These are phyloP conservation scores for Nomada lathburiana DNA, from an alignment of 2,888 invertebrate species.

Conservation along the genomic window DNA sequence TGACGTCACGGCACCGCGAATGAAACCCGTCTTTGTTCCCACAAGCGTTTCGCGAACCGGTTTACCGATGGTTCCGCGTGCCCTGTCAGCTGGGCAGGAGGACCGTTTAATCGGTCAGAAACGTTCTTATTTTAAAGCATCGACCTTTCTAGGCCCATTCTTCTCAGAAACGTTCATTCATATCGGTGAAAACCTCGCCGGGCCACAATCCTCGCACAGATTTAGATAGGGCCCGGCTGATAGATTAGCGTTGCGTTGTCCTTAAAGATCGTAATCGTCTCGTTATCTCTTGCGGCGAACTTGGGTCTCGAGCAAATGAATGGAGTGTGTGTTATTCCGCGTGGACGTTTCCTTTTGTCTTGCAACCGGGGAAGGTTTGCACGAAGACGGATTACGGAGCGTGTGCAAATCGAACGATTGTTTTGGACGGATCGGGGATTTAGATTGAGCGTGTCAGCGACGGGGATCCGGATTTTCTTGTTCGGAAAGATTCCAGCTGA, in stretches of 20 bases:
- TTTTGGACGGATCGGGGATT: background rate
- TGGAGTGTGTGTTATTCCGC: background rate
- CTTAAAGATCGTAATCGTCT: background rate
- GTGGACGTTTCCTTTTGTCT: background rate
- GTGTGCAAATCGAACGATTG: background rate
- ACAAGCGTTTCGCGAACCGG: conserved; percentile 81
- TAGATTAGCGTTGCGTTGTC: background rate
- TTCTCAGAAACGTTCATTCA: conserved; percentile 52
- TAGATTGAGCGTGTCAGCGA: background rate
- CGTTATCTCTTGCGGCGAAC: conserved; percentile 5
- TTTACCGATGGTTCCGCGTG: conserved; percentile 77
- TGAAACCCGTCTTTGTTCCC: conserved; percentile 82
- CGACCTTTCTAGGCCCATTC: conserved; percentile 22
- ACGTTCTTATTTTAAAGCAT: conserved; percentile 54
- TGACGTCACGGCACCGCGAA: conserved; percentile 79
- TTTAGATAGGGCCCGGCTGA: conserved; percentile 32
- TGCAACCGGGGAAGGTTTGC: background rate
- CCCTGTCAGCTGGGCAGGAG: conserved; percentile 80
- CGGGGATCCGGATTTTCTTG: background rate
- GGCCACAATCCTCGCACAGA: background rate
- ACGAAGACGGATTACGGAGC: background rate
- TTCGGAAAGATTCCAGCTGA: background rate
- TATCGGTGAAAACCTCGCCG: background rate
- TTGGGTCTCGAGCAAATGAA: conserved; percentile 5
- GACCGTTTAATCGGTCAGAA: conserved; percentile 67